Conservation (phyloP, 1,140 invertebrate genomes). For the Brachionus rotundiformis region DNA sequence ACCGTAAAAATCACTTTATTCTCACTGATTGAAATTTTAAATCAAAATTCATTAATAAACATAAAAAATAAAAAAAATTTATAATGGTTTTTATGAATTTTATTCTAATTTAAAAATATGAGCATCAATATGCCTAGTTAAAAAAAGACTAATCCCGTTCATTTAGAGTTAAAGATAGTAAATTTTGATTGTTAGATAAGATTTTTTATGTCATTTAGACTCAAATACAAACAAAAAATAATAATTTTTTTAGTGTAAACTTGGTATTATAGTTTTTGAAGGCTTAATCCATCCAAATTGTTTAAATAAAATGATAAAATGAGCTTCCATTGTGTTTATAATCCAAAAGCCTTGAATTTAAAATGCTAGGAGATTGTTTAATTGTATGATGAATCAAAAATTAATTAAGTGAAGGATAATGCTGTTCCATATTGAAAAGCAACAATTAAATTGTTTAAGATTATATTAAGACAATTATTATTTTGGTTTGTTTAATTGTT, state of each 20-base stretch:
- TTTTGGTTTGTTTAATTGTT: too few species aligned
- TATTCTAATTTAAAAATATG: neutral
- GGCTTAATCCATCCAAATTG: neutral
- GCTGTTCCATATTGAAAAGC: neutral
- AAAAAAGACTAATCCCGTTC: neutral
- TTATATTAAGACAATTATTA: neutral
- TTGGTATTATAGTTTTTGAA: neutral
- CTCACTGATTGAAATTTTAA: neutral
- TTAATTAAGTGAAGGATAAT: neutral
- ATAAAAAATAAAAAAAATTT: neutral
- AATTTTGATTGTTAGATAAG: slow-evolving; percentile 5
- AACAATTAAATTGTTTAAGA: neutral
- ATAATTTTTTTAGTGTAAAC: neutral
- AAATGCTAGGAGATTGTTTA: neutral
- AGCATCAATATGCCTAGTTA: neutral
- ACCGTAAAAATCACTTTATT: neutral
- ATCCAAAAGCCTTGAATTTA: neutral
- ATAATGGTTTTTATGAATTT: neutral
- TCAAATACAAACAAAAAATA: neutral
- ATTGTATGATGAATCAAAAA: neutral
- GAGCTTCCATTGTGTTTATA: neutral
- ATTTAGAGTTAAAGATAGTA: neutral
- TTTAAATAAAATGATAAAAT: neutral
- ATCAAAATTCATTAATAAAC: neutral
- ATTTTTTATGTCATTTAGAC: slow-evolving; percentile 15